These are phyloP conservation scores for Cosmia pyralina DNA, from an alignment of 2,888 invertebrate genomes.

Conservation along the genomic window DNA sequence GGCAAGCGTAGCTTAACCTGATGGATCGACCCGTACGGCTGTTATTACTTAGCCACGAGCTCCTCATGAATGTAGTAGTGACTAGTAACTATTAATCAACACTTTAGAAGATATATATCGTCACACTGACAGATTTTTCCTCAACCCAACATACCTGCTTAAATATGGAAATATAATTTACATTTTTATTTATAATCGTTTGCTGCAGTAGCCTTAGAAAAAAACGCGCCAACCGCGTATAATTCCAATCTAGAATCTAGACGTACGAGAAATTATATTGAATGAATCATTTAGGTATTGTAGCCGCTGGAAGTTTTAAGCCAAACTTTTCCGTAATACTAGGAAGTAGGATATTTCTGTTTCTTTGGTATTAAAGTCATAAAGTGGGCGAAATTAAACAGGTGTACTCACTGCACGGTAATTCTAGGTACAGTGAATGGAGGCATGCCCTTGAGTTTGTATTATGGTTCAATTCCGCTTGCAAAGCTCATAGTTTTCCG, in stretches of 20 bases:
- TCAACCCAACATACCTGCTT: not conserved
- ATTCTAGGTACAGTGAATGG: constrained; percentile 38
- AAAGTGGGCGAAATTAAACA: constrained; percentile 36
- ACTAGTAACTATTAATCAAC: not conserved
- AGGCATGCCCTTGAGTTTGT: constrained; percentile 32
- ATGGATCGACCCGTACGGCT: no score
- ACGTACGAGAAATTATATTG: constrained; percentile 29
- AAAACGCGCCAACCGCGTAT: not conserved
- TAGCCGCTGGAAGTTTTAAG: constrained; percentile 13
- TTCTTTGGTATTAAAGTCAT: constrained; percentile 25
- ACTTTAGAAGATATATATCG: not conserved
- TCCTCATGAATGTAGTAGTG: no score
- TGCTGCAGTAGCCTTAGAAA: not conserved
- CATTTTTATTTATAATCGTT: constrained; percentile 23
- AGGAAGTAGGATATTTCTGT: constrained; percentile 50
- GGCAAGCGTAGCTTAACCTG: no score
- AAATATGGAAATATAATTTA: constrained; percentile 8
- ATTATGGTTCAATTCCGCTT: not conserved
- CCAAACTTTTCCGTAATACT: constrained; percentile 56
- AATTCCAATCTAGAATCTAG: constrained; percentile 10
- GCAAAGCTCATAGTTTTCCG: not conserved
- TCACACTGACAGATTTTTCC: constrained; percentile 18
- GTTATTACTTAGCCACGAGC: no score
- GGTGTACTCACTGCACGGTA: not conserved
- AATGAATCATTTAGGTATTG: constrained; percentile 25